Conservation (phyloP, 2,113 vertebrate species). For the Indri indri region DNA sequence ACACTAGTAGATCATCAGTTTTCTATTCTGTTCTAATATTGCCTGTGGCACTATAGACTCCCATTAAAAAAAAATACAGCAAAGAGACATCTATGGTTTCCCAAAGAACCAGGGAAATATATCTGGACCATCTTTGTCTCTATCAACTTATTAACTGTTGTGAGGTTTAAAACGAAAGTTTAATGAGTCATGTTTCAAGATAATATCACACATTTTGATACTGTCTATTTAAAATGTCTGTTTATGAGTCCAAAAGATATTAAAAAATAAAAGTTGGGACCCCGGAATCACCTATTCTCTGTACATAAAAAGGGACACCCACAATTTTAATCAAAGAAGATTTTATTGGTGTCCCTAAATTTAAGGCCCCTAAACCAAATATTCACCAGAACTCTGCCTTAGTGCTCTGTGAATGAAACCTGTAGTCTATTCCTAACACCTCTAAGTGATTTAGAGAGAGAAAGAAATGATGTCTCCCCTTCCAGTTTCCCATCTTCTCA, state of each 20-base stretch:
- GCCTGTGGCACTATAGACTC: neutral
- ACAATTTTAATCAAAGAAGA: neutral
- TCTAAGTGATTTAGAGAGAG: neutral
- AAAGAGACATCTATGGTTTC: neutral
- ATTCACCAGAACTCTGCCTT: neutral
- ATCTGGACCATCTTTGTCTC: neutral
- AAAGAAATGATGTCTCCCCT: neutral
- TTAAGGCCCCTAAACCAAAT: constrained; percentile 24
- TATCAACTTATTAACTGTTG: neutral
- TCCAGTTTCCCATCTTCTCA: neutral
- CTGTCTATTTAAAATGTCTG: constrained; percentile 9
- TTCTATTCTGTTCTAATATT: constrained; percentile 3
- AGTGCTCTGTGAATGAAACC: neutral
- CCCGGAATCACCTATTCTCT: neutral
- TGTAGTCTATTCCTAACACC: neutral
- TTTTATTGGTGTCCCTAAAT: neutral
- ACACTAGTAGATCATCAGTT: neutral
- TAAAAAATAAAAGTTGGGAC: neutral
- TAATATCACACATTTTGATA: constrained; percentile 2
- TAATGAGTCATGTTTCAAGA: constrained; percentile 19
- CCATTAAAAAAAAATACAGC: neutral
- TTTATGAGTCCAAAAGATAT: neutral
- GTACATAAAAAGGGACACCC: neutral
- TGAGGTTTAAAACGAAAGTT: constrained; percentile 29
- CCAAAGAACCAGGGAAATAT: neutral